A percentile compares a stretch with the other conserved stretches of the same genome.
phyloP scores from a whole-genome alignment of 2,113 vertebrate genomes.

The Gallinago paraguaiae region DNA sequence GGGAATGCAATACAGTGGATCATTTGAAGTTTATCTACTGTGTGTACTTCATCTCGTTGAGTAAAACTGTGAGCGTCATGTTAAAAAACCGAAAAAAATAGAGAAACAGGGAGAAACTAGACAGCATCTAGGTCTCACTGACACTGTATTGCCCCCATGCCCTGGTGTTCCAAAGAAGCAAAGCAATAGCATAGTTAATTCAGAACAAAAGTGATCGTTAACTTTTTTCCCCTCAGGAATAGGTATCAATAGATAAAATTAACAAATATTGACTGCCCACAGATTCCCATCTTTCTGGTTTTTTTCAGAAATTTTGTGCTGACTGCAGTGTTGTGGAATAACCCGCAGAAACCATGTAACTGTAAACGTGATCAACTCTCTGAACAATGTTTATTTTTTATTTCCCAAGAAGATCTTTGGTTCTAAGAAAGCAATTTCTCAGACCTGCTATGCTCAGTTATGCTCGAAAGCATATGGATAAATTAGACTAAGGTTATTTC shows the following conservation, averaged over 20 bases:
- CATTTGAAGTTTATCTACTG: neutral
- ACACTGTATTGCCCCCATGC: neutral
- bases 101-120: neutral
- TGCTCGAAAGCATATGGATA: neutral
- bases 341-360: neutral
- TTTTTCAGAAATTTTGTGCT: neutral
- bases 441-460: neutral
- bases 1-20: neutral
- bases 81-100: neutral
- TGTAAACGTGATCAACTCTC: neutral
- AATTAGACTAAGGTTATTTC: neutral
- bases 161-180: neutral
- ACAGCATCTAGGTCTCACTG: neutral
- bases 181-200: neutral
- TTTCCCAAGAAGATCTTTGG: neutral
- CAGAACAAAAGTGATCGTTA: neutral
- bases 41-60: neutral
- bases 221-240: neutral
- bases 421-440: neutral
- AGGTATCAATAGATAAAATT: neutral
- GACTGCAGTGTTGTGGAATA: neutral
- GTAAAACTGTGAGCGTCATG: neutral
- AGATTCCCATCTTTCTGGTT: neutral
- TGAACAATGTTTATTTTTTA: neutral
- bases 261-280: neutral